phyloP scores from a whole-genome alignment of 2,797 vertebrate species.

The Novumbra hubbsi region DNA sequence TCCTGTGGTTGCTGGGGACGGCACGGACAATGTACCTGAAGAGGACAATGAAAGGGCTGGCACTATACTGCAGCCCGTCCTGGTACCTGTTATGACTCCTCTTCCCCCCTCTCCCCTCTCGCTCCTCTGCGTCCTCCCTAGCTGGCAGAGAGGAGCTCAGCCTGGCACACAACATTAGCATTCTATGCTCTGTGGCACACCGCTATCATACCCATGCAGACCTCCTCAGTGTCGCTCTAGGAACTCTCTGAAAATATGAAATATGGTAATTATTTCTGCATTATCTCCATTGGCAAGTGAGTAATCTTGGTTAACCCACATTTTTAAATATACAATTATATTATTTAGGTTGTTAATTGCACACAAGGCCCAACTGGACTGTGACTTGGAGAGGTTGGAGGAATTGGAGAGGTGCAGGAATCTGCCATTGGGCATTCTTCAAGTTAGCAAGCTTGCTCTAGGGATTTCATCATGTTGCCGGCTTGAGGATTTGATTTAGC shows the following conservation, averaged over 20 bases:
- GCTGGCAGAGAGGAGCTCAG: background rate
- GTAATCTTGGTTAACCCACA: too few relatives aligned
- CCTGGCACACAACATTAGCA: background rate
- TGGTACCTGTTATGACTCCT: background rate
- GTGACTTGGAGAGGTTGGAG: too few relatives aligned
- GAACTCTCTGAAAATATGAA: background rate
- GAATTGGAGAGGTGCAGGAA: too few relatives aligned
- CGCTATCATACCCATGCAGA: background rate
- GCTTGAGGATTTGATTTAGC: too few relatives aligned
- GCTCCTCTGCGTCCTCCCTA: background rate
- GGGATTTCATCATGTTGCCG: too few relatives aligned
- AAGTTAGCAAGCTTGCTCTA: too few relatives aligned
- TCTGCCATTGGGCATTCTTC: too few relatives aligned
- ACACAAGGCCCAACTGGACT: too few relatives aligned
- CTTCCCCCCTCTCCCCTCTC: background rate
- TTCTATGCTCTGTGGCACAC: background rate
- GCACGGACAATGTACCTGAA: conserved; percentile 7
- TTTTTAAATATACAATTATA: too few relatives aligned
- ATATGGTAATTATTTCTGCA: background rate
- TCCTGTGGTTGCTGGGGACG: conserved; percentile 46
- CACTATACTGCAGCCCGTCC: background rate
- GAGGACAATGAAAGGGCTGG: background rate
- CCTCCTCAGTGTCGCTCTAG: background rate
- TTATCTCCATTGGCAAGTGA: background rate
- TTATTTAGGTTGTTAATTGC: too few relatives aligned